phyloP scores from a whole-genome alignment of 2,113 vertebrate genomes.

The Melanerpes aurifrons region DNA sequence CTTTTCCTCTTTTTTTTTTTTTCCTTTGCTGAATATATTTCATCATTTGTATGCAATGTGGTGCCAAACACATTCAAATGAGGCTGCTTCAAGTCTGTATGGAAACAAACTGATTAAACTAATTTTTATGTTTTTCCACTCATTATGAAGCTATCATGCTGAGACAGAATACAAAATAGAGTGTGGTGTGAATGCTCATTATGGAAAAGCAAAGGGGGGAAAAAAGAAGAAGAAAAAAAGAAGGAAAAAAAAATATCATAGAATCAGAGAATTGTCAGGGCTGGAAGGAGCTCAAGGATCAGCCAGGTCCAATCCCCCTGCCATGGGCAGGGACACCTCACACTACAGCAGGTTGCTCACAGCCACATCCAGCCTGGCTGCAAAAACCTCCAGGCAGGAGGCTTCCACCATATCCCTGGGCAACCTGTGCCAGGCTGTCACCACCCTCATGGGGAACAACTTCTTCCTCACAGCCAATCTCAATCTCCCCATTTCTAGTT shows the following conservation, averaged over 20 bases:
- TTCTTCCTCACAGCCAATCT: too few relatives aligned
- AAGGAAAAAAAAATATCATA: neutral
- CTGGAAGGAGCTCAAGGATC: too few relatives aligned
- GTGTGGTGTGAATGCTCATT: neutral
- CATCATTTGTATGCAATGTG: neutral
- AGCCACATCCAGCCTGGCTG: too few relatives aligned
- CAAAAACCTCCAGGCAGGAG: too few relatives aligned
- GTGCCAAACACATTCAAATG: slow-evolving; percentile 5
- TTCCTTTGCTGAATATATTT: neutral
- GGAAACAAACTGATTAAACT: slow-evolving; percentile 15
- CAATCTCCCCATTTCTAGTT: too few relatives aligned
- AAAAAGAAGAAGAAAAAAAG: neutral
- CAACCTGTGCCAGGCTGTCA: too few relatives aligned
- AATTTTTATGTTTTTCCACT: slow-evolving; percentile 27
- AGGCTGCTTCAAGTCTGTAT: neutral
- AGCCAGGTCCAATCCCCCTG: too few relatives aligned
- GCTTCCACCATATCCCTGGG: too few relatives aligned
- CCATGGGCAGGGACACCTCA: too few relatives aligned
- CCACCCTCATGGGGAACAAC: too few relatives aligned
- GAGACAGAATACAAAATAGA: slow-evolving; percentile 3
- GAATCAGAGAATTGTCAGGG: too few relatives aligned
- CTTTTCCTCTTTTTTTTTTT: neutral
- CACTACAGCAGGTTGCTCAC: too few relatives aligned
- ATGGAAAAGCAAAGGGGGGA: neutral
- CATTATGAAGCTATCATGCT: neutral